Evolutionary conservation across 2,113 vertebrate species (phyloP).

Genomic region (Numida meleagris): DNA sequence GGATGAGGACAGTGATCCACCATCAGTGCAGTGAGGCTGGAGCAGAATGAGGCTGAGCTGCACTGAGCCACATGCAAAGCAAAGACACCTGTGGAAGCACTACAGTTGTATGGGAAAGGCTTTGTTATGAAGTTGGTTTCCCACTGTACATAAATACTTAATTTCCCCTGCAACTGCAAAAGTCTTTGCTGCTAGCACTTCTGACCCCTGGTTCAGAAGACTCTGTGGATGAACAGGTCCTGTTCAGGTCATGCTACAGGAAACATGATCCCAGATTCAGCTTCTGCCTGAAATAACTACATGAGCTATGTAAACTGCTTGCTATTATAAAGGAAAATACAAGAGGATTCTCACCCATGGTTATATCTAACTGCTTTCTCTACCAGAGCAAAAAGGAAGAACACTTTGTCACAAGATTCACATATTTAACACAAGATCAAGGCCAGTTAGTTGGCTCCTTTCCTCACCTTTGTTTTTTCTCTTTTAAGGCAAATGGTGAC

Average conservation of each 20-base stretch:
- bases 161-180: not conserved
- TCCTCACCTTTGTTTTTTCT: not conserved
- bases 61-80: not conserved
- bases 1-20: not conserved
- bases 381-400: not conserved
- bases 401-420: not conserved
- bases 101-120: not conserved
- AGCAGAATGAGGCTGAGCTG: not conserved
- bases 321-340: not conserved
- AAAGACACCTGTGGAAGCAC: fast-evolving
- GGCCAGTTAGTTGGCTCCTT: not conserved
- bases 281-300: not conserved
- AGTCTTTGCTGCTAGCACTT: not conserved
- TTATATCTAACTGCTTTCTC: not conserved
- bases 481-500: not conserved
- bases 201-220: not conserved
- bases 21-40: not conserved
- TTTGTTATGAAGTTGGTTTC: not conserved
- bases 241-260: not conserved
- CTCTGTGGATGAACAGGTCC: not conserved
- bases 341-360: not conserved
- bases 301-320: not conserved
- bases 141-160: not conserved
- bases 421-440: not conserved
- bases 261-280: not conserved